Conservation (phyloP, 2,888 invertebrate genomes). For the Myathropa florea region DNA sequence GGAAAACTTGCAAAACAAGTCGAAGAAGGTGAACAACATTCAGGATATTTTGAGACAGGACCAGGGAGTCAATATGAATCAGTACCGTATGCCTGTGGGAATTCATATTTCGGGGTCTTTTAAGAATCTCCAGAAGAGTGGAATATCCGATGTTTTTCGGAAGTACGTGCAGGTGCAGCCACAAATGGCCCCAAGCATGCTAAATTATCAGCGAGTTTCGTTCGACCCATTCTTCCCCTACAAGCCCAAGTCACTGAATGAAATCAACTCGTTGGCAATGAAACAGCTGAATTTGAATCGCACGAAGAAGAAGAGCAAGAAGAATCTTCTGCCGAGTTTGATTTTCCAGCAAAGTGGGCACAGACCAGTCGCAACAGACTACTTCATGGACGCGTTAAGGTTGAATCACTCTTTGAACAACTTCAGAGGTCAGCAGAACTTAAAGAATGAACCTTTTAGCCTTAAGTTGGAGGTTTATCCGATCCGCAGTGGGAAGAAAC, state of each 20-base stretch:
- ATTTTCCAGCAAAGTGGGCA: slow-evolving; percentile 76
- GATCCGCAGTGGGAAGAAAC: slow-evolving; percentile 79
- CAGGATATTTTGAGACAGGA: slow-evolving; percentile 78
- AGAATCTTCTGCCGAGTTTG: slow-evolving; percentile 48
- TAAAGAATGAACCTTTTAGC: slow-evolving; percentile 83
- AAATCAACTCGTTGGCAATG: slow-evolving; percentile 87
- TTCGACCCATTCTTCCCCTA: slow-evolving; percentile 86
- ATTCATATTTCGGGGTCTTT: slow-evolving; percentile 79
- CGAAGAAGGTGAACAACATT: slow-evolving; percentile 76
- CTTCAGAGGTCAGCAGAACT: slow-evolving; percentile 63
- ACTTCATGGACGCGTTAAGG: slow-evolving; percentile 67
- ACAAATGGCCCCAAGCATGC: slow-evolving; percentile 36
- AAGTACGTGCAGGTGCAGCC: slow-evolving; percentile 73
- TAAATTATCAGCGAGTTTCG: slow-evolving; percentile 75
- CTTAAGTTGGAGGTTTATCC: slow-evolving; percentile 86
- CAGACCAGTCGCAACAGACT: slow-evolving; percentile 76
- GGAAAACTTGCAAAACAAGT: slow-evolving; percentile 31
- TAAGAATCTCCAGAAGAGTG: slow-evolving; percentile 78
- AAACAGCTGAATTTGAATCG: slow-evolving; percentile 77
- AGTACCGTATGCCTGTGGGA: slow-evolving; percentile 76
- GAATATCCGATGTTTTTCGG: slow-evolving; percentile 78
- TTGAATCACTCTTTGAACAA: slow-evolving; percentile 35
- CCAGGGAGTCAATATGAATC: slow-evolving; percentile 71
- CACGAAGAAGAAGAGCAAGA: slow-evolving; percentile 75
- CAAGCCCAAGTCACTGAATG: slow-evolving; percentile 88